phyloP scores from a whole-genome alignment of 2,797 vertebrate genomes.

The Parauchenoglanis punctatus region DNA sequence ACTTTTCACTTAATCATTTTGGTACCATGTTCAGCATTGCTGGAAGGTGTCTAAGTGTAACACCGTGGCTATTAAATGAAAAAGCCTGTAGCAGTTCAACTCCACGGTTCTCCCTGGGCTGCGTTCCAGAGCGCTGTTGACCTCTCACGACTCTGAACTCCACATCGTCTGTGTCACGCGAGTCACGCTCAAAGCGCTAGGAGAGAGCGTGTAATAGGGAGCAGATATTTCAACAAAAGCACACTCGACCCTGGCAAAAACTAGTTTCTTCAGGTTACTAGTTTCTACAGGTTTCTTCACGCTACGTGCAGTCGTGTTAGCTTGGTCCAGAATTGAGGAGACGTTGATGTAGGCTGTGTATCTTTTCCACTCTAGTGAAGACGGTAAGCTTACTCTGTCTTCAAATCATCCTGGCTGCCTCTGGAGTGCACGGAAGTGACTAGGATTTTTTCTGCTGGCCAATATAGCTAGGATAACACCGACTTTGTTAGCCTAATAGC shows the following conservation, averaged over 20 bases:
- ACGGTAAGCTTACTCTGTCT: too few relatives aligned
- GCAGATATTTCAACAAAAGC: constrained; percentile 4
- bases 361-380: neutral
- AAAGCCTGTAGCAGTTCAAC: neutral
- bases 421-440: too few relatives aligned
- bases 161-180: neutral
- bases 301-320: neutral
- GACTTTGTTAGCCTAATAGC: neutral
- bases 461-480: neutral
- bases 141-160: constrained; percentile 15
- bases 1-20: too few relatives aligned
- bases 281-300: neutral
- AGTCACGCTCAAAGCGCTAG: neutral
- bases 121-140: constrained; percentile 7
- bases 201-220: neutral
- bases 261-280: too few relatives aligned
- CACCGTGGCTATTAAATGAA: neutral
- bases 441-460: neutral
- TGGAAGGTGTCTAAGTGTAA: constrained; percentile 17
- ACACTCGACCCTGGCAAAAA: constrained; percentile 24
- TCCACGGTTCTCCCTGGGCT: constrained; percentile 4
- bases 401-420: neutral
- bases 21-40: neutral
- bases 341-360: neutral
- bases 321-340: neutral